phyloP scores from a whole-genome alignment of 2,797 vertebrate genomes.

The Eospalax fontanierii region DNA sequence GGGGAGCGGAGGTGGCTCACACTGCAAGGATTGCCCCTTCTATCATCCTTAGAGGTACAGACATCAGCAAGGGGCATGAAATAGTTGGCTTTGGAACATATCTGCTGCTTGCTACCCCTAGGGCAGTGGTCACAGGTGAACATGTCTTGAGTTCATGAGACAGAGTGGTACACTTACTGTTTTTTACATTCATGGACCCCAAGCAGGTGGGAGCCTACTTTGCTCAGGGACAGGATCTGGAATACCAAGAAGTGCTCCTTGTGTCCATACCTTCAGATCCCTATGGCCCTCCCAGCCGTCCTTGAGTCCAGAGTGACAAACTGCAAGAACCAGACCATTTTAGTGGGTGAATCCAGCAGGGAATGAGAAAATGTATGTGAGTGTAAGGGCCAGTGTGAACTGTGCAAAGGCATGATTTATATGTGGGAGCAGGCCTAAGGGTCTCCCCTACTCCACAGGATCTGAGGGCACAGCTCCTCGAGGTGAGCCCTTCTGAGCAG shows the following conservation, averaged over 20 bases:
- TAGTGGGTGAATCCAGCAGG: not conserved
- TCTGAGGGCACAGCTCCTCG: not conserved
- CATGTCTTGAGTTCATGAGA: not conserved
- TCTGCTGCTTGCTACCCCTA: rapidly evolving
- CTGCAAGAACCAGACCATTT: not conserved
- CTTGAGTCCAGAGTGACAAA: not conserved
- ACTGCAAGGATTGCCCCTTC: no score
- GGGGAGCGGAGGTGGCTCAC: not conserved
- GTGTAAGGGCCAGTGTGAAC: not conserved
- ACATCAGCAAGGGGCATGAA: not conserved
- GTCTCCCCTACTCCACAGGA: rapidly evolving
- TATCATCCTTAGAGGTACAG: not conserved
- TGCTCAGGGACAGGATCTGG: not conserved
- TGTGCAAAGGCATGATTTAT: no score
- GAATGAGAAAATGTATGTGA: not conserved
- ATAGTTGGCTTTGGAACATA: not conserved
- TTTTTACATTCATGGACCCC: not conserved
- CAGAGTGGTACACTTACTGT: no score
- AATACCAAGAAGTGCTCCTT: not conserved
- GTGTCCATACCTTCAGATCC: not conserved
- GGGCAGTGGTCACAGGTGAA: rapidly evolving
- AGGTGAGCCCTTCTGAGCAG: not conserved
- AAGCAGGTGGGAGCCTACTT: not conserved
- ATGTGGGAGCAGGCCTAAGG: not conserved
- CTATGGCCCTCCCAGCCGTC: not conserved